phyloP scores from a whole-genome alignment of 2,797 vertebrate genomes.

The Chiroxiphia lanceolata region DNA sequence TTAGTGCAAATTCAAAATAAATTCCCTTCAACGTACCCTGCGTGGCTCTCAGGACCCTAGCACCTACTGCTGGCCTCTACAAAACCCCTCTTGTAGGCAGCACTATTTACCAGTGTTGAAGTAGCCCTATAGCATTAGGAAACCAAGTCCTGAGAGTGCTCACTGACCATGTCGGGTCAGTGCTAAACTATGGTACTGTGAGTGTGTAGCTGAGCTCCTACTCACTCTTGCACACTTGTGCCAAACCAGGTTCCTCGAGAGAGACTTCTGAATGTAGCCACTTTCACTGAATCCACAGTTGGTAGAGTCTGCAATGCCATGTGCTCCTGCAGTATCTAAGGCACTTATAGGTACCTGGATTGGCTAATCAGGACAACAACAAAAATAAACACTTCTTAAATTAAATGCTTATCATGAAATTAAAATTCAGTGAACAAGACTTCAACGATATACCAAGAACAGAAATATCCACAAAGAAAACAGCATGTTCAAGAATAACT shows the following conservation, averaged over 20 bases:
- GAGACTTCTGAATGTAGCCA: fast-evolving
- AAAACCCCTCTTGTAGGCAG: neutral
- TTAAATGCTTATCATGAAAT: neutral
- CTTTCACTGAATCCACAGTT: neutral
- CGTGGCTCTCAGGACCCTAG: too few relatives aligned
- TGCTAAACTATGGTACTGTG: fast-evolving
- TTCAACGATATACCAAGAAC: neutral
- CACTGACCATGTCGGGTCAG: neutral
- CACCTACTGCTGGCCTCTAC: neutral
- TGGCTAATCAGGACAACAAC: neutral
- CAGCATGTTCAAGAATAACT: neutral
- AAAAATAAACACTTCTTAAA: neutral
- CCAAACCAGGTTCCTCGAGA: neutral
- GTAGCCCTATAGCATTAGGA: neutral
- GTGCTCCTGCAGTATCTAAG: neutral
- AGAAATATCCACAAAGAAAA: neutral
- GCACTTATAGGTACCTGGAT: neutral
- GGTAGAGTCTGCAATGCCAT: neutral
- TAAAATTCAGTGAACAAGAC: neutral
- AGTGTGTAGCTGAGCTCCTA: neutral
- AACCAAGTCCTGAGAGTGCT: fast-evolving
- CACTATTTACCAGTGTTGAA: neutral
- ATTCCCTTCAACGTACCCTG: fast-evolving
- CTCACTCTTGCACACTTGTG: fast-evolving
- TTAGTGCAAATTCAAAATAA: neutral